Percentiles rank a stretch among this genome's conserved stretches.
phyloP scores from a whole-genome alignment of 2,113 vertebrate species.

The Riparia riparia region DNA sequence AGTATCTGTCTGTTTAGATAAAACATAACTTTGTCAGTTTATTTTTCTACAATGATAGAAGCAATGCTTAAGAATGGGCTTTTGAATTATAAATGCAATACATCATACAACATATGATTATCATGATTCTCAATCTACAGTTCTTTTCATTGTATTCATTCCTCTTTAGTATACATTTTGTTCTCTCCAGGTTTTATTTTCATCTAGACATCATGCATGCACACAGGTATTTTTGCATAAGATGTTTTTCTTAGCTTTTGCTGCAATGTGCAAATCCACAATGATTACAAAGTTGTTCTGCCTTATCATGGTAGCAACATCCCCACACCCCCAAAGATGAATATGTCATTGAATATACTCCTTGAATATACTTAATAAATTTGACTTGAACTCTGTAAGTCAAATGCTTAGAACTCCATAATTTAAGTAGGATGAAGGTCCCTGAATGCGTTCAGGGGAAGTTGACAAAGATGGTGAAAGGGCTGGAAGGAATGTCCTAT shows the following conservation, averaged over 20 bases:
- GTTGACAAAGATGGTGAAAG: background rate
- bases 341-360: background rate
- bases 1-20: background rate
- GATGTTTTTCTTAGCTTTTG: background rate
- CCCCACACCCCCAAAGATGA: background rate
- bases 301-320: background rate
- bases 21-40: background rate
- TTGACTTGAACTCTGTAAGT: background rate
- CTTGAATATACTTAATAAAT: background rate
- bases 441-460: background rate
- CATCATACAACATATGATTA: background rate
- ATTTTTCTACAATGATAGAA: background rate
- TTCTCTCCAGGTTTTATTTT: background rate
- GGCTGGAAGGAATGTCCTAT: background rate
- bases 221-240: background rate
- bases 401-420: background rate
- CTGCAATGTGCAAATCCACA: background rate
- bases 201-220: background rate
- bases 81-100: background rate
- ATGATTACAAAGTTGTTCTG: background rate
- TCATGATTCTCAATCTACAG: background rate
- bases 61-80: background rate
- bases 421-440: background rate
- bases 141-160: background rate
- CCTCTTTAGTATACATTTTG: background rate